These are phyloP conservation scores for Meloidogyne floridensis DNA, from an alignment of 1,140 invertebrate genomes.

Conservation along the genomic window DNA sequence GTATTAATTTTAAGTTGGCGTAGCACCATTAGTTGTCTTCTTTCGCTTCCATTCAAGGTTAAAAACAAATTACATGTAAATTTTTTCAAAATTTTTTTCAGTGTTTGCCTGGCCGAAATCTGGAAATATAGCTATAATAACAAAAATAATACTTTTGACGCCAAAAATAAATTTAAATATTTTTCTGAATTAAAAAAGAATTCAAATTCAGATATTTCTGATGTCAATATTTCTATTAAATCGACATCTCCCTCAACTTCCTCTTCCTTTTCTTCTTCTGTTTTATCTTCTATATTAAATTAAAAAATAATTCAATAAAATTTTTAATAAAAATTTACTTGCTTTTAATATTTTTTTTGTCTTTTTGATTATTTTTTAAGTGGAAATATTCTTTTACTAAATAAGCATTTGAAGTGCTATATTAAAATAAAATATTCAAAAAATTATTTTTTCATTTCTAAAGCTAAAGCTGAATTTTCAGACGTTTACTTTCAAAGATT, in stretches of 20 bases:
- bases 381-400: too few relatives aligned
- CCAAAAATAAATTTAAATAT: background rate
- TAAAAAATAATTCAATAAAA: background rate
- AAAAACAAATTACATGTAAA: too few relatives aligned
- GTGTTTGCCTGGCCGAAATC: constrained; percentile 52
- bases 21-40: constrained; percentile 61
- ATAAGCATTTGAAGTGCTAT: too few relatives aligned
- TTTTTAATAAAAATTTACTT: background rate
- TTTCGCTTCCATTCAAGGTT: constrained; percentile 49
- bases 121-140: constrained; percentile 50
- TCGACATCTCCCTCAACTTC: background rate
- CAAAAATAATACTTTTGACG: constrained; percentile 33
- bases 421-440: too few relatives aligned
- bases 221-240: background rate
- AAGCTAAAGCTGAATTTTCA: too few relatives aligned
- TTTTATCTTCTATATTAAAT: background rate
- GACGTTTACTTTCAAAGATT: too few relatives aligned
- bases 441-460: too few relatives aligned
- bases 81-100: constrained; percentile 8
- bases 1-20: constrained; percentile 37
- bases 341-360: too few relatives aligned
- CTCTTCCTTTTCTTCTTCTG: background rate
- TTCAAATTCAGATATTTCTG: background rate
- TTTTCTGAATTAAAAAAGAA: background rate
- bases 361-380: too few relatives aligned